Evolutionary conservation across 2,113 vertebrate species (phyloP), one percentile per base, ranked within the genome.

Genomic region (Lipophrys pholis): DNA sequence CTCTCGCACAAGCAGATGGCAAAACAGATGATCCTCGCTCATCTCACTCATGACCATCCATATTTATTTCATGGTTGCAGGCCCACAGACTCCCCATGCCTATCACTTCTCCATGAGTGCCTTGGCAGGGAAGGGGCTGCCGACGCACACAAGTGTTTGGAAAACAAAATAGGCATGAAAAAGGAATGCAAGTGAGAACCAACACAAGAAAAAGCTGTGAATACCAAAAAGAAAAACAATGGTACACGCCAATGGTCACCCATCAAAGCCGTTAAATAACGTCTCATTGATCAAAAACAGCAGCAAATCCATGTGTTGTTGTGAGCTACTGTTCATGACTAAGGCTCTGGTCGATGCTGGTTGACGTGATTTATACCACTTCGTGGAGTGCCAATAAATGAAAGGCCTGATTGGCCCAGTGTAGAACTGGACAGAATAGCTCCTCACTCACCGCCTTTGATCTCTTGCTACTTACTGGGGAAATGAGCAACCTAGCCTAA

Each of bases 41-140:
- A 88, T 92, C 90, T 91, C 89, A 87, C 91, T 93, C 92, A 93
- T 93, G 87, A 91, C 89, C 90, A 87, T 92, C 92, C 92, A 92
- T 94, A 94, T 94, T 94, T 94, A 94, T 94, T 94, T 94, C 92
- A 93, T 90, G 90, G 90, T 91, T 90, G 89, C 91, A 92, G 91
- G 89, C 92, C 89, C 87, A 78, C 84, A 90, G 80, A 89, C 87
- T 84, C 86, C 91, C 89, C 84, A 79, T 74, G 84, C 89, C 90
- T 82, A 87, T 87, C 88, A 86, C 87, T 89, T 89, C 86, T 86
- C 84, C 89, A 91, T 87, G 85, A 91, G 85, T 87, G 89, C 78
- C 88, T 87, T 87, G 90, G 88, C 89, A 90, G 72, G 60, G 78
- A 77, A 72, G 82, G 56, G 70, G 85, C 71, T 87, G 81, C 83